These are phyloP conservation scores for Gymnorhina tibicen DNA, from an alignment of 2,113 vertebrate species.

Conservation along the genomic window DNA sequence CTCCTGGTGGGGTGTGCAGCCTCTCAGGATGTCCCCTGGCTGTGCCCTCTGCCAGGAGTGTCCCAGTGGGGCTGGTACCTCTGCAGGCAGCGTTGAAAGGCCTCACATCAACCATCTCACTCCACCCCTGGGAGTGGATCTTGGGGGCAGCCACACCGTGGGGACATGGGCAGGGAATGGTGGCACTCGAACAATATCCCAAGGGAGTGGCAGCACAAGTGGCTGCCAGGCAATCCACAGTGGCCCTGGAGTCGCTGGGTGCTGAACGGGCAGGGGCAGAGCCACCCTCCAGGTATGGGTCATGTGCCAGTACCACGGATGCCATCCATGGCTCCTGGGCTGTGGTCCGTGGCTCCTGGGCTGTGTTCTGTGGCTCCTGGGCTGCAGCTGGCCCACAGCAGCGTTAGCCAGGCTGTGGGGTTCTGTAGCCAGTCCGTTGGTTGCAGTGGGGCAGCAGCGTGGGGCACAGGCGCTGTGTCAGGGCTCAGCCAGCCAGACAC, in stretches of 20 bases:
- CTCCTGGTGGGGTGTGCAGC: background rate
- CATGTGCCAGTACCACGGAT: accelerated
- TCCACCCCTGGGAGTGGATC: no score
- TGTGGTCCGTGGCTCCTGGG: background rate
- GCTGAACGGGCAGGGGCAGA: background rate
- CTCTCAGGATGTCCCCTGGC: background rate
- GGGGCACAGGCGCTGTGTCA: accelerated
- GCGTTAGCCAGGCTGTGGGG: background rate
- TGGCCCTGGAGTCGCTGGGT: accelerated
- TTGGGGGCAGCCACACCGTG: accelerated
- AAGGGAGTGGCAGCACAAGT: background rate
- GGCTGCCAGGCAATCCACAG: background rate
- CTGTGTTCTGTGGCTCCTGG: background rate
- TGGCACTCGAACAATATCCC: background rate
- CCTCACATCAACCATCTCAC: accelerated
- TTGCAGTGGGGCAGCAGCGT: accelerated
- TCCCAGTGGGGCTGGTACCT: background rate
- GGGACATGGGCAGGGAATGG: background rate
- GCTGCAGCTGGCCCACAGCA: background rate
- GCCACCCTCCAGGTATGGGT: background rate
- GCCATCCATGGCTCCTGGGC: background rate
- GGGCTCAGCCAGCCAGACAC: accelerated
- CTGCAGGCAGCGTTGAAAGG: accelerated
- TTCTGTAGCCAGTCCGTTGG: background rate
- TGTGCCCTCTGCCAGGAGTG: background rate